Evolutionary conservation across 2,888 invertebrate species (phyloP).

Genomic region (Ecliptopera silaceata): DNA sequence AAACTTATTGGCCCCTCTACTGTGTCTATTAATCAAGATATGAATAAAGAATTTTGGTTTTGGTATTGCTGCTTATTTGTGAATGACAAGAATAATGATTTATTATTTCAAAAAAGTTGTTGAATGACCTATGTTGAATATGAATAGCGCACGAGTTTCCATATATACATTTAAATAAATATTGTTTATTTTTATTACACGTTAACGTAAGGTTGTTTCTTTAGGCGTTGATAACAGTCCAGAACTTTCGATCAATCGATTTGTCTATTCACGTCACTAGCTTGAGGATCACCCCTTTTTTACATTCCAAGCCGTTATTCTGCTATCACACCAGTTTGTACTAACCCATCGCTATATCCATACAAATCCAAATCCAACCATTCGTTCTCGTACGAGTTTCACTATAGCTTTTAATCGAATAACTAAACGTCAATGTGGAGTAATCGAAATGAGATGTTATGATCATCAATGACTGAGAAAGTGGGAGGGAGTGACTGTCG

Average conservation of each 20-base stretch:
- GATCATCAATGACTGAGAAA: constrained; percentile 33
- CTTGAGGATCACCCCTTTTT: constrained; percentile 40
- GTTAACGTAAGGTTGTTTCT: too few relatives aligned
- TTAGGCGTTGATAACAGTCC: not conserved
- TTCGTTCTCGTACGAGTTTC: constrained; percentile 21
- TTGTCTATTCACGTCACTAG: too few relatives aligned
- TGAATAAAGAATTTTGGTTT: too few relatives aligned
- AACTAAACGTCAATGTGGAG: constrained; percentile 38
- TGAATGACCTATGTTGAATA: too few relatives aligned
- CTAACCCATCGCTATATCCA: constrained; percentile 28
- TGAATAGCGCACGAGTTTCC: too few relatives aligned
- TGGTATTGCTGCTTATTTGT: too few relatives aligned
- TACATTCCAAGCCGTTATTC: constrained; percentile 17
- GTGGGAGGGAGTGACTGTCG: constrained; percentile 50
- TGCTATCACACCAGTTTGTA: constrained; percentile 17
- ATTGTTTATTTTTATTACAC: too few relatives aligned
- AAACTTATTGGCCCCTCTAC: too few relatives aligned
- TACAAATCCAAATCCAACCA: constrained; percentile 26
- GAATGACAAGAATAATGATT: too few relatives aligned
- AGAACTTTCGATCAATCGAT: not conserved
- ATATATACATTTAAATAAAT: too few relatives aligned
- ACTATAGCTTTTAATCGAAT: constrained; percentile 33
- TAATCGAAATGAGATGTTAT: constrained; percentile 29
- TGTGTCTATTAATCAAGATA: too few relatives aligned
- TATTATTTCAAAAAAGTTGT: too few relatives aligned